A percentile compares a stretch with the other conserved stretches of the same genome.
phyloP scores from a whole-genome alignment of 2,113 vertebrate species.

The Neogale vison region DNA sequence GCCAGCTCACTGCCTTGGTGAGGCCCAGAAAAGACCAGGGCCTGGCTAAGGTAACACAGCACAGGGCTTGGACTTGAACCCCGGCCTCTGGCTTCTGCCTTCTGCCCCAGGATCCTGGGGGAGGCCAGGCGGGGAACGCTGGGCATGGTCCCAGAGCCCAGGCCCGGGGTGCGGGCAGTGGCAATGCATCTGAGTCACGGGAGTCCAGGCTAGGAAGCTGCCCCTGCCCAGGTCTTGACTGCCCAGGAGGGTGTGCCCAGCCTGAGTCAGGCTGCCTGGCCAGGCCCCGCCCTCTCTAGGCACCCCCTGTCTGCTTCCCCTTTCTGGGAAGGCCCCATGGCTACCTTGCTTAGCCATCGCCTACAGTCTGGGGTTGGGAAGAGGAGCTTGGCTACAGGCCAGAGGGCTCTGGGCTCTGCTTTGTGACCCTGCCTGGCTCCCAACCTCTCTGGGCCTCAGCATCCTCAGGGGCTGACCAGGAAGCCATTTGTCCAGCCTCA shows the following conservation, averaged over 20 bases:
- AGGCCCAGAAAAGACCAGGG: neutral
- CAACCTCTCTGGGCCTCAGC: neutral
- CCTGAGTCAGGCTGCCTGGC: constrained; percentile 66
- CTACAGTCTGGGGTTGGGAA: neutral
- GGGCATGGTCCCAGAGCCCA: neutral
- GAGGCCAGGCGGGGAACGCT: neutral
- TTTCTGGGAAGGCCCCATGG: constrained; percentile 69
- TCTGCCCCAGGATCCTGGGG: neutral
- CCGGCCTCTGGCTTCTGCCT: constrained; percentile 38
- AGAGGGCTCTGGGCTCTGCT: neutral
- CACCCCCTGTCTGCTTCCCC: constrained; percentile 51
- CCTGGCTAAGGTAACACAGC: neutral
- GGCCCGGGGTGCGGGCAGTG: neutral
- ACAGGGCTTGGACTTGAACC: neutral
- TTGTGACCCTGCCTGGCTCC: neutral
- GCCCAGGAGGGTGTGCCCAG: constrained; percentile 32
- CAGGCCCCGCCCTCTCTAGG: constrained; percentile 43
- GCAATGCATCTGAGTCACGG: constrained; percentile 54
- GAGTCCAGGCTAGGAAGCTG: constrained; percentile 51
- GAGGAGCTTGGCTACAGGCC: neutral
- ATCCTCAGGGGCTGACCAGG: neutral
- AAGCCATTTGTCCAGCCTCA: neutral
- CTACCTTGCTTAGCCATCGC: neutral
- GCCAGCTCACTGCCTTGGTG: neutral
- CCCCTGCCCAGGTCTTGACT: constrained; percentile 39